Base-by-base conservation (phyloP, 2,797 vertebrate genomes). In the Micromesistius poutassou region DNA sequence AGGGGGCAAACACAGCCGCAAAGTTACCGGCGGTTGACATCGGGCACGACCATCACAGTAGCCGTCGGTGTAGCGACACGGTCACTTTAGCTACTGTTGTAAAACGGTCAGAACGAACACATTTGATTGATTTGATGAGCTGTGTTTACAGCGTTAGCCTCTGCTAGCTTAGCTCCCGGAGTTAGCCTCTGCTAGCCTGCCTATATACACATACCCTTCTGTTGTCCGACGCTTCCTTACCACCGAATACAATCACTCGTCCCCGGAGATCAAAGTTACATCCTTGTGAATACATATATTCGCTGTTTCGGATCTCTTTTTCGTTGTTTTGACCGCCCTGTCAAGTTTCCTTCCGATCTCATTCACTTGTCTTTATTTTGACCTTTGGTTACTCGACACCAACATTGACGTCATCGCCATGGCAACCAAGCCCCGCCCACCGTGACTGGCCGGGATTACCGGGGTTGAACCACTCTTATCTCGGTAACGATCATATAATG, bases 341-440 rank as follows among this genome's bases (percentile, higher is more conserved):
- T 76, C 87, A 91, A 90, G 88, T 91, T 91, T 87, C 88, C 91
- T 92, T 91, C 91, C 92, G 89, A 91, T 91, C 93, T 84, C 87
- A 91, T 92, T 91, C 91, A 91, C 91, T 92, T 92, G 91, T 91
- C 91, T 93, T 93, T 91, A 93, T 90, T 93, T 93, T 94, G 93
- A 93, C 93, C 93, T 94, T 94, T 92, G 91, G 93, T 93, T 94
- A 94, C 92, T 89, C 91, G 91, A 94, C 93, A 94, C 93, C 90
- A 91, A 93, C 91, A 90, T 90, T 94, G 93, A 94, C 93, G 93
- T 94, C 93, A 94, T 91, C 87, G 92, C 85, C 93, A 93, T 93
- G 89, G 92, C 86, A 94, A 94, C 92, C 35, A 38, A 89, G 81
- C 5, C 82, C 91, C 92, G 81, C 93, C 92, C 31, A 85, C 91